These are phyloP conservation scores for Macropis europaea DNA, from an alignment of 2,888 invertebrate species.

Conservation along the genomic window DNA sequence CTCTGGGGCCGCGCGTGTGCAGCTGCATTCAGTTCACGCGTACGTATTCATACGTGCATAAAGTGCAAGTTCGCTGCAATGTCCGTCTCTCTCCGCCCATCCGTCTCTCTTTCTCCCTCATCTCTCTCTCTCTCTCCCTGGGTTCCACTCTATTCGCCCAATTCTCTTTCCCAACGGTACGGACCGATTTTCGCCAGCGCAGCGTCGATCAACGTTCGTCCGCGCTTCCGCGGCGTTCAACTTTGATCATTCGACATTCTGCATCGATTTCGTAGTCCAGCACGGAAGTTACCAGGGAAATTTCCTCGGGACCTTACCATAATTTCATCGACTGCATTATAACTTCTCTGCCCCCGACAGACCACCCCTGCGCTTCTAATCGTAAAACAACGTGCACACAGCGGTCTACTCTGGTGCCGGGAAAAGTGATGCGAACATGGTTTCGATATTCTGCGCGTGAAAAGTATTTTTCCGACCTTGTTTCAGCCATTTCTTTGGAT, in stretches of 20 bases:
- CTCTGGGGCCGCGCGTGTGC: conserved; percentile 5
- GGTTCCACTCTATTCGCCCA: background rate
- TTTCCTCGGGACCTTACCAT: conserved; percentile 28
- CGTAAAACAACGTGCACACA: conserved; percentile 24
- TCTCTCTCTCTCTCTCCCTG: background rate
- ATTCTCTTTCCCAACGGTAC: conserved; percentile 25
- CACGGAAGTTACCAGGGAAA: conserved; percentile 44
- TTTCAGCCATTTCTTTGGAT: no score
- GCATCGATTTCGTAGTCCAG: conserved; percentile 23
- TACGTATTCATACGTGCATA: conserved; percentile 71
- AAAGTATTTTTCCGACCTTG: no score
- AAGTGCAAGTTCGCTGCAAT: conserved; percentile 61
- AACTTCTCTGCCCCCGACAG: conserved; percentile 34
- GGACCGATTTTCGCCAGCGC: conserved; percentile 34
- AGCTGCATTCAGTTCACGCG: conserved; percentile 67
- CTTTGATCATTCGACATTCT: conserved; percentile 44
- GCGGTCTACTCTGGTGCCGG: background rate
- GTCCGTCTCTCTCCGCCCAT: background rate
- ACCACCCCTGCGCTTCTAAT: conserved; percentile 6
- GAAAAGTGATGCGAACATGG: background rate
- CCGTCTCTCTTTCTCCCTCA: background rate
- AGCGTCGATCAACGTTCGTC: conserved; percentile 21
- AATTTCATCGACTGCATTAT: conserved; percentile 43
- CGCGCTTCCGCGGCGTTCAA: conserved; percentile 16
- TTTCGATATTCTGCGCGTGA: no score